Percentiles rank a stretch among this genome's conserved stretches.
Conservation (phyloP, 1,140 invertebrate genomes). For the Drosophila takahashii region DNA sequence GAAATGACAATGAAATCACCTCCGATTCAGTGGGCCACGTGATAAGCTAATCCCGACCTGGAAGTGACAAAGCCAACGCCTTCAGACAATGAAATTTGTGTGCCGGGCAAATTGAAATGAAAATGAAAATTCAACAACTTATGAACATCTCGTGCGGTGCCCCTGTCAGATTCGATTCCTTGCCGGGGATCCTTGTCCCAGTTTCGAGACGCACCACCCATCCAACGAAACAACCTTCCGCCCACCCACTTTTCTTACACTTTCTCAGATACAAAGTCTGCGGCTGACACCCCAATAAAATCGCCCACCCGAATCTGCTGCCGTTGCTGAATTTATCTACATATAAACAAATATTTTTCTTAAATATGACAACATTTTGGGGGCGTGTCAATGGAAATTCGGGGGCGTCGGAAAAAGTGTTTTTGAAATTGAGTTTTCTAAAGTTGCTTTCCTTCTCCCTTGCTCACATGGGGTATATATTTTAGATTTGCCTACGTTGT, state of each 20-base stretch:
- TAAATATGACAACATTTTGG: constrained; percentile 75
- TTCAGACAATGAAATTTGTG: constrained; percentile 75
- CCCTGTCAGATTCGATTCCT: constrained; percentile 29
- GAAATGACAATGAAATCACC: constrained; percentile 33
- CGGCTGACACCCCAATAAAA: constrained; percentile 62
- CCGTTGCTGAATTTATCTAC: constrained; percentile 66
- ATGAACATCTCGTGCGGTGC: constrained; percentile 61
- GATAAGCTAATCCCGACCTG: constrained; percentile 71
- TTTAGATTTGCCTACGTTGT: constrained; percentile 57
- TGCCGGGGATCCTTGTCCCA: constrained; percentile 39
- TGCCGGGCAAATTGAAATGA: constrained; percentile 60
- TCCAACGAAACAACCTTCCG: constrained; percentile 13
- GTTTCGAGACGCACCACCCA: constrained; percentile 31
- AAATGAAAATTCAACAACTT: constrained; percentile 79
- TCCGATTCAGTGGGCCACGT: constrained; percentile 50
- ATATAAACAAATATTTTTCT: constrained; percentile 82
- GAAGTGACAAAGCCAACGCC: constrained; percentile 63
- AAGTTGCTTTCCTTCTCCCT: constrained; percentile 50
- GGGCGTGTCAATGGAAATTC: constrained; percentile 64
- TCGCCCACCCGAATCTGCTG: constrained; percentile 23
- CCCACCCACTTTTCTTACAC: constrained; percentile 23
- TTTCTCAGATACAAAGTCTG: constrained; percentile 46
- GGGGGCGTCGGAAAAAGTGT: constrained; percentile 54
- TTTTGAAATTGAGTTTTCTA: constrained; percentile 76
- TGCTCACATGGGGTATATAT: constrained; percentile 16